A percentile compares a stretch with the other conserved stretches of the same genome.
Evolutionary conservation across 2,888 invertebrate species (phyloP).

Genomic region (Keiferia lycopersicella): DNA sequence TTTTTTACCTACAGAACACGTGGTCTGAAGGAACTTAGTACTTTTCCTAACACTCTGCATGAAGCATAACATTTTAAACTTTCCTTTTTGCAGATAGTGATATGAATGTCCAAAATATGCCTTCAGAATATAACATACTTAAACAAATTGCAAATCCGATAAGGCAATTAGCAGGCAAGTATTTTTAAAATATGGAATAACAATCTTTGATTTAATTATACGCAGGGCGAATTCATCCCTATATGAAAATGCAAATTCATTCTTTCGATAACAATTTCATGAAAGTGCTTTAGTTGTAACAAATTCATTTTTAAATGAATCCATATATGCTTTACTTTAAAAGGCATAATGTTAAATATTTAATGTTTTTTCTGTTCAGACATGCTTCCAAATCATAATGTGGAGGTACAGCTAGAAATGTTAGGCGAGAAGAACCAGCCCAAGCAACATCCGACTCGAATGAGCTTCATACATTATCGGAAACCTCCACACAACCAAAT

Average conservation of each 20-base stretch:
- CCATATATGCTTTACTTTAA: too few relatives aligned
- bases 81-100: neutral
- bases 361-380: constrained; percentile 40
- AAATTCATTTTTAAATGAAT: too few relatives aligned
- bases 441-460: neutral
- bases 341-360: too few relatives aligned
- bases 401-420: constrained; percentile 62
- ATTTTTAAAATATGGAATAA: neutral
- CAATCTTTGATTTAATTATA: too few relatives aligned
- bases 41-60: too few relatives aligned
- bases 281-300: too few relatives aligned
- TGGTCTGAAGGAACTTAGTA: too few relatives aligned
- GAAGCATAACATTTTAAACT: neutral
- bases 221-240: too few relatives aligned
- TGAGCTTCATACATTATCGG: neutral
- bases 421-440: neutral
- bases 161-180: constrained; percentile 40
- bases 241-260: too few relatives aligned
- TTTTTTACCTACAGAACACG: too few relatives aligned
- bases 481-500: neutral
- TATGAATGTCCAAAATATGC: constrained; percentile 1
- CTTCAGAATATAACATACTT: neutral
- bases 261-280: too few relatives aligned
- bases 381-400: constrained; percentile 56
- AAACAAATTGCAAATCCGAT: constrained; percentile 37